Conservation (phyloP, 35 echinoderm and acorn worm genomes). For the Acanthaster planci region DNA sequence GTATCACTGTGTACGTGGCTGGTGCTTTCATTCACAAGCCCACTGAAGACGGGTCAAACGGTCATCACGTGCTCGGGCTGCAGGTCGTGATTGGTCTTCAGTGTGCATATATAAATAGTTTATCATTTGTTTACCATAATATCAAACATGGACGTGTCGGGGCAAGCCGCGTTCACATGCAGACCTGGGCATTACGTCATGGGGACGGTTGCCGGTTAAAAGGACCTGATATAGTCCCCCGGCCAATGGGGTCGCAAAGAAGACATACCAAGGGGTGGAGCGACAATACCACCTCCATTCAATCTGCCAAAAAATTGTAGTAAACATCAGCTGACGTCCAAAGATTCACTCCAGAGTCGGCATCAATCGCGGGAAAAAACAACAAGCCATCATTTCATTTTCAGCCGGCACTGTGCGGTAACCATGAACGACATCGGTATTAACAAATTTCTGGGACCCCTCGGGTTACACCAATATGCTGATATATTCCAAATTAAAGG, state of each 20-base stretch:
- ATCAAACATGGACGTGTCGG: conserved; percentile 73
- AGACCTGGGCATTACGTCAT: conserved; percentile 65
- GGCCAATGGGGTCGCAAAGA: conserved; percentile 46
- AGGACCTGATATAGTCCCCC: conserved; percentile 42
- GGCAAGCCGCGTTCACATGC: conserved; percentile 58
- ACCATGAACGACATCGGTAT: conserved; percentile 76
- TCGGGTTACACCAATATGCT: conserved; percentile 75
- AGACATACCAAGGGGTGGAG: conserved; percentile 55
- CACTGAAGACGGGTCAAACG: conserved; percentile 19
- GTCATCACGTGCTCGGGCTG: background rate
- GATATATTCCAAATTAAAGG: conserved; percentile 83
- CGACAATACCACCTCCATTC: conserved; percentile 51
- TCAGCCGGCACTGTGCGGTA: conserved; percentile 1
- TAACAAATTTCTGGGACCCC: conserved; percentile 62
- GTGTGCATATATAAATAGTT: conserved; percentile 45
- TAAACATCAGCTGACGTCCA: conserved; percentile 23
- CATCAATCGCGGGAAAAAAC: conserved; percentile 22
- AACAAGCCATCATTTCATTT: conserved; percentile 51
- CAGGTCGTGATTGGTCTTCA: background rate
- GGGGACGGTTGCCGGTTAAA: conserved; percentile 50
- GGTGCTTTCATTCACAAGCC: conserved; percentile 32
- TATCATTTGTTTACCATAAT: conserved; percentile 55
- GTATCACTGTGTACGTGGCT: conserved; percentile 5
- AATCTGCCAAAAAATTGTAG: conserved; percentile 24
- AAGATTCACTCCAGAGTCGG: conserved; percentile 15